phyloP scores from a whole-genome alignment of 2,797 vertebrate genomes.

The Triplophysa bombifrons region DNA sequence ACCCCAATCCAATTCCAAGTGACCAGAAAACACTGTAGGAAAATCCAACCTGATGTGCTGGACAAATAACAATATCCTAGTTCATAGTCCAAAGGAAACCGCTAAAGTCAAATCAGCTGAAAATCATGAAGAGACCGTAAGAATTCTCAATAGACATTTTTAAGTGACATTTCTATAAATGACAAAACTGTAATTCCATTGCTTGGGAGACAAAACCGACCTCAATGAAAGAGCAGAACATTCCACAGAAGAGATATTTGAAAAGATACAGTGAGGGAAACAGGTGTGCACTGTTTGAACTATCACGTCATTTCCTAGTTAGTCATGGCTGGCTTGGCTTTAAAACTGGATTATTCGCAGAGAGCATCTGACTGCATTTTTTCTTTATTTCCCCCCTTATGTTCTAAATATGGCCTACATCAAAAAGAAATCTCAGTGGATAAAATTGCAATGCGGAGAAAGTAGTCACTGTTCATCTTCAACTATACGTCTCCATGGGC shows the following conservation, averaged over 20 bases:
- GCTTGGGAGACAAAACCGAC: slow-evolving; percentile 1
- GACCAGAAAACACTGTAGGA: slow-evolving; percentile 52
- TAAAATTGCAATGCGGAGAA: neutral
- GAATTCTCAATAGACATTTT: neutral
- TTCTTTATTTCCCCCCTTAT: slow-evolving; percentile 8
- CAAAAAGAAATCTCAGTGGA: slow-evolving; percentile 14
- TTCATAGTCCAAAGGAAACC: slow-evolving; percentile 1
- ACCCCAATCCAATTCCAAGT: slow-evolving; percentile 54
- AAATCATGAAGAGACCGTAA: neutral
- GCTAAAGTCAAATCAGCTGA: neutral
- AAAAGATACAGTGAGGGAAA: slow-evolving; percentile 42
- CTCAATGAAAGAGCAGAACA: neutral
- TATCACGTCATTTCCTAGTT: slow-evolving; percentile 34
- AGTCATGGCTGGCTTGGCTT: slow-evolving; percentile 41
- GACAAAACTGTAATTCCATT: slow-evolving; percentile 18
- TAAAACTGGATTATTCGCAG: slow-evolving; percentile 32
- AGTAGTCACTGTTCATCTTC: neutral
- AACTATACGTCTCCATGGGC: neutral
- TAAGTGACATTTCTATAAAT: slow-evolving; percentile 2
- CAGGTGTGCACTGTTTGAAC: slow-evolving; percentile 42
- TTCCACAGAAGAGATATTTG: slow-evolving; percentile 29
- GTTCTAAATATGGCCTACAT: slow-evolving; percentile 19
- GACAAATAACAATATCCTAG: slow-evolving; percentile 25
- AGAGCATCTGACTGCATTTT: slow-evolving; percentile 32
- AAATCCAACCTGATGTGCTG: slow-evolving; percentile 51